phyloP scores from a whole-genome alignment of 2,113 vertebrate genomes.

The Falcunculus frontatus region DNA sequence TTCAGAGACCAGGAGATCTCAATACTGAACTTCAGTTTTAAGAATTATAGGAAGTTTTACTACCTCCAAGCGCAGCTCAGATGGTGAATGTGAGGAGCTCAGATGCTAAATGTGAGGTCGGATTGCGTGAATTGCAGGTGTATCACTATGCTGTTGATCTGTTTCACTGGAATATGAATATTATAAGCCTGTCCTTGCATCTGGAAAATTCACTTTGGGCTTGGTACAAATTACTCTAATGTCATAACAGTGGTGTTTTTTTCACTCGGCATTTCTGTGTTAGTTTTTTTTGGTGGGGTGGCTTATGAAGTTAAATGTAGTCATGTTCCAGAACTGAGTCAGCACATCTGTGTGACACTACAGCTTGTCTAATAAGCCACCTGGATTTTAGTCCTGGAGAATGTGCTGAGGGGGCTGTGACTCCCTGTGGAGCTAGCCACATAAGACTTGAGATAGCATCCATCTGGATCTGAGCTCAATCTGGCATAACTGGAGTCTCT shows the following conservation, averaged over 20 bases:
- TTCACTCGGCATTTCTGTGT: neutral
- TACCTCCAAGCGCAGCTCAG: neutral
- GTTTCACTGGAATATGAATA: neutral
- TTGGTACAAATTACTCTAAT: neutral
- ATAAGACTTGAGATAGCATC: neutral
- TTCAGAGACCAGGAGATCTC: neutral
- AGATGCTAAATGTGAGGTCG: neutral
- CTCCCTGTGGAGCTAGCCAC: neutral
- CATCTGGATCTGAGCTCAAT: neutral
- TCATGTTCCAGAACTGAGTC: neutral
- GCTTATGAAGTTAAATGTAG: neutral
- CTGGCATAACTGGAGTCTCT: neutral
- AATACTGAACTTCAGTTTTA: neutral
- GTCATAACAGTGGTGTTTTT: accelerated
- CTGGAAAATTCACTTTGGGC: neutral
- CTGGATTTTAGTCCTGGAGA: neutral
- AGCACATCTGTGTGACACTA: neutral
- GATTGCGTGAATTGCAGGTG: neutral
- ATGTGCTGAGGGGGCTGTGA: neutral
- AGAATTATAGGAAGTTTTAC: neutral
- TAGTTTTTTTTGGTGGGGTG: neutral
- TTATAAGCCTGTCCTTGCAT: neutral
- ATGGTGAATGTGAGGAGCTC: neutral
- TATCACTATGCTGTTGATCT: neutral
- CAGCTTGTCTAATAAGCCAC: neutral